A percentile compares a stretch with the other conserved stretches of the same genome.
Evolutionary conservation across 2,113 vertebrate species (phyloP).

Genomic region (Pithys albifrons): DNA sequence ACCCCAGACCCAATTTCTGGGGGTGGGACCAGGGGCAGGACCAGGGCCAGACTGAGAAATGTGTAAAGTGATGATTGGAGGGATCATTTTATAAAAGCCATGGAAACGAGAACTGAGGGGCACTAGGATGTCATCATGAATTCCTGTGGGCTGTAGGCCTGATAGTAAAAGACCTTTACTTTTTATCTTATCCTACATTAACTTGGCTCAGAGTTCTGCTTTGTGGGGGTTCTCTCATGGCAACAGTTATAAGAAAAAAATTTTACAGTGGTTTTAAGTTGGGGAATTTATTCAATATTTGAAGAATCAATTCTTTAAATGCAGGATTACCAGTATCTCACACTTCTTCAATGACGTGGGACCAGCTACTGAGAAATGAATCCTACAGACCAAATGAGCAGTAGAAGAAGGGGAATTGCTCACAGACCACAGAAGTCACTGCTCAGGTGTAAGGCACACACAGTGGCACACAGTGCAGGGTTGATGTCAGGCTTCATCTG

Average conservation of each 20-base stretch:
- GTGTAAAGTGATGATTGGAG: no score
- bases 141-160: no score
- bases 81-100: no score
- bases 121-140: no score
- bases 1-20: no score
- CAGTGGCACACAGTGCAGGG: neutral
- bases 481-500: rapidly evolving
- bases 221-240: no score
- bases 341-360: neutral
- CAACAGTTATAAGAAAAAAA: neutral
- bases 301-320: neutral
- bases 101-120: no score
- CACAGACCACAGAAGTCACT: neutral
- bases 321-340: neutral
- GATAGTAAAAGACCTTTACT: no score
- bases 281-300: neutral
- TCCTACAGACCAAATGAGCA: neutral
- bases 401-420: neutral
- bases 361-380: neutral
- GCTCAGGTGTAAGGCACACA: neutral
- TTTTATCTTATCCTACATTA: no score
- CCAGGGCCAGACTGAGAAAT: no score
- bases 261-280: neutral
- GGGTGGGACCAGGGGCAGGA: no score
- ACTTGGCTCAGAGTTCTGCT: no score